Base-by-base conservation (phyloP, 35 echinoderm and acorn worm species). In the Chiridota heheva region DNA sequence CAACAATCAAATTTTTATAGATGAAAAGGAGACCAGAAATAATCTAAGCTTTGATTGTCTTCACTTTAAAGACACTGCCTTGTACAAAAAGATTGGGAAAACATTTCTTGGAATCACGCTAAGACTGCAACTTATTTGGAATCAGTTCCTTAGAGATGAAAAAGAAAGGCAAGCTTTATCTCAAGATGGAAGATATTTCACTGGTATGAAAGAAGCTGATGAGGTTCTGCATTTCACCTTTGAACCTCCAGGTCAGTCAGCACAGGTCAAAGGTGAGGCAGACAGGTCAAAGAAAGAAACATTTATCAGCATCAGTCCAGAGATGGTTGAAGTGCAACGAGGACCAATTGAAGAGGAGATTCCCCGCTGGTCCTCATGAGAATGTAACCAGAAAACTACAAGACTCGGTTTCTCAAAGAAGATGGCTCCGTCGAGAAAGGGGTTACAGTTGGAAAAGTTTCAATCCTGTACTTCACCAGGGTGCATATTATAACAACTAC, bases 41-140 rank as follows among this genome's bases (percentile, higher is more conserved):
- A 98, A 98, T 29, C 76, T 98, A 1, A 79, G 88, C 70, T 91
- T 98, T 53, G 78, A 98, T 34, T 80, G 74, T 35, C 66, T 98
- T 7, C 63, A 98, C 72, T 87, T 80, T 51, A 88, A 79, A 18
- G 88, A 98, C 68, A 62, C 74, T 5, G 95, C 89, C 15, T 80
- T 84, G 18, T 98, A 98, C 62, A 59, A 47, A 58, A 40, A 53
- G n/a, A 78, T 98, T 43, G 95, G 95, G 31, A 77, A 74, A 46
- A 84, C 85, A 2, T 98, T 88, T 70, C 80, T 98, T 35, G 95
- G 95, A 18, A 28, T 35, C 49, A 42, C 30, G 45, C 44, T 31
- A 6, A 69, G 51, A 37, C 77, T 82, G 62, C 3, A 30, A 4
- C 48, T 91, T 41, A 53, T 45, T 29, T 88, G 84, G 93, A 43